Percentiles rank a stretch among this genome's conserved stretches.
Conservation (phyloP, 2,113 vertebrate species). For the Poecile atricapillus region DNA sequence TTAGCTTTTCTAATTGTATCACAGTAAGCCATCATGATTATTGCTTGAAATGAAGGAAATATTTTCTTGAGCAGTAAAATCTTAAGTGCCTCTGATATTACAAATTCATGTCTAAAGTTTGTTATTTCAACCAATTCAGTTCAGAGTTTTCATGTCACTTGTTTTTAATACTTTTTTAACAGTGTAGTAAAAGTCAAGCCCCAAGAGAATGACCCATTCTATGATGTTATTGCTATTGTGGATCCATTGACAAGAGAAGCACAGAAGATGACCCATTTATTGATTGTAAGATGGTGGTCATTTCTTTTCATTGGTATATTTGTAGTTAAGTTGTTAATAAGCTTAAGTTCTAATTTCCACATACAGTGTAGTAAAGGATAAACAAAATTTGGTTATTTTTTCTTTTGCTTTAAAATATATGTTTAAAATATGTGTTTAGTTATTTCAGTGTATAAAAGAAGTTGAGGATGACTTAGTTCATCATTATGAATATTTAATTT, state of each 20-base stretch:
- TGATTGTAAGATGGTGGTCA: constrained; percentile 79
- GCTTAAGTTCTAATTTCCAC: not conserved
- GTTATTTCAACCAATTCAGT: not conserved
- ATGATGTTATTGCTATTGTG: constrained; percentile 86
- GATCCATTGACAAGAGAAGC: constrained; percentile 92
- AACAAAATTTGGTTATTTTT: not conserved
- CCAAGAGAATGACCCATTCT: constrained; percentile 80
- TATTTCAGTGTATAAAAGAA: not conserved
- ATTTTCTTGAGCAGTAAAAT: not conserved
- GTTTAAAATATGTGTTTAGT: not conserved
- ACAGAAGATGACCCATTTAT: constrained; percentile 88
- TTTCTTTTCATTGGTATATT: not conserved
- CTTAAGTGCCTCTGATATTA: not conserved
- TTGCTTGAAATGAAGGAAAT: not conserved
- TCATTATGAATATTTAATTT: not conserved
- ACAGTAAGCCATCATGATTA: not conserved
- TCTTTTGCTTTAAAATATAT: not conserved
- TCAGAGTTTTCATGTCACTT: not conserved
- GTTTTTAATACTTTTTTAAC: not conserved
- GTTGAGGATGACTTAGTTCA: not conserved
- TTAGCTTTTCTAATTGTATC: not conserved
- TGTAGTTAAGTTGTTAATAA: not conserved
- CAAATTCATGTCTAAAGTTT: not conserved
- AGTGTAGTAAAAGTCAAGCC: constrained; percentile 84
- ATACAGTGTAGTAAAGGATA: not conserved